Evolutionary conservation across 2,113 vertebrate genomes (phyloP).

Genomic region (Ploceus nigricollis): DNA sequence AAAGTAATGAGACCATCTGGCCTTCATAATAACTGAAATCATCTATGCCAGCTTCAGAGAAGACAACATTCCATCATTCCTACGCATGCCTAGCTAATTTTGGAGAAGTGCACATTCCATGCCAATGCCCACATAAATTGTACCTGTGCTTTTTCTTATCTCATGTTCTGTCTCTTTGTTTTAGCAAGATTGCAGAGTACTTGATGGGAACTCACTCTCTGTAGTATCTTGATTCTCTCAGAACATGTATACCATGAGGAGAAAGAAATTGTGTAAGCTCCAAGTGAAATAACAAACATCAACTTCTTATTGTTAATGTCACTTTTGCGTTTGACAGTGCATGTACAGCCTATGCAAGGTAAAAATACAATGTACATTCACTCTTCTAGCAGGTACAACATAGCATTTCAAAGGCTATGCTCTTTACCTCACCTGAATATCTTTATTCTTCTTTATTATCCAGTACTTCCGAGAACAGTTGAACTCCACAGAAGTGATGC

Average conservation of each 20-base stretch:
- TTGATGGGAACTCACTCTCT: not conserved
- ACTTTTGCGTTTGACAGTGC: not conserved
- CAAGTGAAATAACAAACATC: not conserved
- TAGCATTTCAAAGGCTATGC: not conserved
- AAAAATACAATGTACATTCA: not conserved
- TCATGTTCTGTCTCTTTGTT: not conserved
- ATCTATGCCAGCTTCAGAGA: conserved; percentile 33
- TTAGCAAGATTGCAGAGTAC: not conserved
- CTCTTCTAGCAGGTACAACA: not conserved
- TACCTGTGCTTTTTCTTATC: not conserved
- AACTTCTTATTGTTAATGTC: not conserved
- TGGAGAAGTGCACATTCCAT: not conserved
- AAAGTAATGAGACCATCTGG: conserved; percentile 48
- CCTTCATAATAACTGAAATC: not conserved
- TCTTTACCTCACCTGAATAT: not conserved
- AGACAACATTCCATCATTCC: conserved; percentile 11
- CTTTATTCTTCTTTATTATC: not conserved
- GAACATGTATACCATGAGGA: not conserved
- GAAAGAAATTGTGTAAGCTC: not conserved
- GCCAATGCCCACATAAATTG: not conserved
- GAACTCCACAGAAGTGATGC: not conserved
- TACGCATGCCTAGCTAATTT: not conserved
- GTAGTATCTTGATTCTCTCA: not conserved
- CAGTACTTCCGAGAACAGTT: not conserved
- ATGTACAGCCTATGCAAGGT: not conserved